These are phyloP conservation scores for Sceloporus undulatus DNA, from an alignment of 2,113 vertebrate genomes.

Conservation along the genomic window DNA sequence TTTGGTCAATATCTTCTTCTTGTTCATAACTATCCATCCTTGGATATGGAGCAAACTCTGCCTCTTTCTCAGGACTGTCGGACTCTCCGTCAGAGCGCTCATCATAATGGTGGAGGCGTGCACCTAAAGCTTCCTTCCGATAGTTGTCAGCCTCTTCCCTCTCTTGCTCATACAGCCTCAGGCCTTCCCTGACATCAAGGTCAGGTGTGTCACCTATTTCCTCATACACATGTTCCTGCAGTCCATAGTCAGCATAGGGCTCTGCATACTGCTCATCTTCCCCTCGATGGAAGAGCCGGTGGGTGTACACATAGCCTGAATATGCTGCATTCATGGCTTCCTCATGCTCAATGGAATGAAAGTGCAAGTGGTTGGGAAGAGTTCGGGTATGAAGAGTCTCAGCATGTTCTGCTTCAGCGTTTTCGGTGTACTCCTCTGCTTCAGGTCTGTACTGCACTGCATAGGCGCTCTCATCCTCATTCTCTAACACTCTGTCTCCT, in stretches of 20 bases:
- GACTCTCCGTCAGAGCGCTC: conserved; percentile 95
- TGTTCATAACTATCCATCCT: conserved; percentile 93
- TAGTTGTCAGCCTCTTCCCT: conserved; percentile 83
- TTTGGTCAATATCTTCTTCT: conserved; percentile 91
- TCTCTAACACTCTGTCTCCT: conserved; percentile 77
- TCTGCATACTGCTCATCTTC: conserved; percentile 90
- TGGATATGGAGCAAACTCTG: conserved; percentile 94
- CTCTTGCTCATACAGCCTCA: conserved; percentile 85
- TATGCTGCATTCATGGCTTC: conserved; percentile 88
- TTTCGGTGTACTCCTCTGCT: conserved; percentile 92
- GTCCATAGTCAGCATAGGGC: conserved; percentile 88
- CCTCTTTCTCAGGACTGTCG: conserved; percentile 96
- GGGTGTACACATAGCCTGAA: conserved; percentile 89
- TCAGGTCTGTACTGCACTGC: conserved; percentile 86
- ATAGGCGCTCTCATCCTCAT: conserved; percentile 83
- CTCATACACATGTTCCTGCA: conserved; percentile 95
- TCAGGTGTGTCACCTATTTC: conserved; percentile 88
- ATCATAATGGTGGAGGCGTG: conserved; percentile 93
- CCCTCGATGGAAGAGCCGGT: conserved; percentile 78
- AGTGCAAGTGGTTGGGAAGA: conserved; percentile 81
- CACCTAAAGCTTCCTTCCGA: conserved; percentile 91
- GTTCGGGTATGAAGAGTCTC: conserved; percentile 77
- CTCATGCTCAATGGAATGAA: conserved; percentile 82
- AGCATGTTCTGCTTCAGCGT: conserved; percentile 89
- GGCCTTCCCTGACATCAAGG: conserved; percentile 76